Evolutionary conservation across 2,888 invertebrate genomes (phyloP).

Genomic region (Drosophila macrospina): DNA sequence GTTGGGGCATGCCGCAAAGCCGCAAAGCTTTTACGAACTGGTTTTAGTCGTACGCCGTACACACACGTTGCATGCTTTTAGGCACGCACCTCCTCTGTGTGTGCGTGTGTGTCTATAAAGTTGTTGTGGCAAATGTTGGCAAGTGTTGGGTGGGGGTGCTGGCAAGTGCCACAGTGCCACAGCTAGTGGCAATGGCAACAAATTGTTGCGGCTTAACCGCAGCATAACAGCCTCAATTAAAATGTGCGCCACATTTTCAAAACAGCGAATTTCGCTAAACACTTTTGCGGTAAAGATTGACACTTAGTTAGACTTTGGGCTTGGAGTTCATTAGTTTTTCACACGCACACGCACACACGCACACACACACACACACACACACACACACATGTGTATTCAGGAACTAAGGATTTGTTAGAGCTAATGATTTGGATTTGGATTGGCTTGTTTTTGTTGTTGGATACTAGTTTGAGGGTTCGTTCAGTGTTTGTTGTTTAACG

Average conservation of each 20-base stretch:
- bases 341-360: conserved; percentile 10
- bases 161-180: background rate
- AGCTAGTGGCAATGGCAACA: conserved; percentile 7
- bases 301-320: conserved; percentile 10
- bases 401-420: background rate
- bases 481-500: conserved; percentile 38
- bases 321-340: conserved; percentile 50
- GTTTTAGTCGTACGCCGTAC: conserved; percentile 10
- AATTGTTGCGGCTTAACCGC: conserved; percentile 76
- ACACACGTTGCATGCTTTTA: conserved; percentile 16
- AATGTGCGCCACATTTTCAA: conserved; percentile 49
- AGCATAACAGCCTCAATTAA: conserved; percentile 73
- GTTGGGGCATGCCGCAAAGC: conserved; percentile 51
- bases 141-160: background rate
- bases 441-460: background rate
- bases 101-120: background rate
- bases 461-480: background rate
- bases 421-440: background rate
- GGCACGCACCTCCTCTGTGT: conserved; percentile 4
- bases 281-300: conserved; percentile 30
- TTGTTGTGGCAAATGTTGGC: conserved; percentile 8
- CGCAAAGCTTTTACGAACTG: conserved; percentile 54
- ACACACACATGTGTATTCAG: background rate
- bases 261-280: conserved; percentile 61
- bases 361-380: conserved; percentile 3